Conservation (phyloP, 1,140 invertebrate species). For the Plodia interpunctella region DNA sequence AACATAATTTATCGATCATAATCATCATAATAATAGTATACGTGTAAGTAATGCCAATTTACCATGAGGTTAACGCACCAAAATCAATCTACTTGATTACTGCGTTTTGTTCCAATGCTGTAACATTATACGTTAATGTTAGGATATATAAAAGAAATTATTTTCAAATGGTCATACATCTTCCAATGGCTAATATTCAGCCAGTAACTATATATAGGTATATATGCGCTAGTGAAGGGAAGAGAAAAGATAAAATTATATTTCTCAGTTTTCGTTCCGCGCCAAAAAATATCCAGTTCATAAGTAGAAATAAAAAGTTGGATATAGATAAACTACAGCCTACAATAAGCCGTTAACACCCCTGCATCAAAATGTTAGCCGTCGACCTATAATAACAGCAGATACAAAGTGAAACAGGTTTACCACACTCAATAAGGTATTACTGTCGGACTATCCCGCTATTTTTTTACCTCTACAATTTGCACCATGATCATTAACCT, state of each 20-base stretch:
- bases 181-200: too few relatives aligned
- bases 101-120: neutral
- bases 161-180: too few relatives aligned
- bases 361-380: neutral
- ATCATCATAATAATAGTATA: conserved; percentile 4
- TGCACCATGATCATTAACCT: conserved; percentile 5
- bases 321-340: too few relatives aligned
- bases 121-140: neutral
- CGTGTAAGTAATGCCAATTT: neutral
- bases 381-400: neutral
- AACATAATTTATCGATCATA: conserved; percentile 2
- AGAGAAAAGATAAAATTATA: too few relatives aligned
- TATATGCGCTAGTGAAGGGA: too few relatives aligned
- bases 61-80: neutral
- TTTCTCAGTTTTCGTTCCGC: too few relatives aligned
- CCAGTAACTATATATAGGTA: too few relatives aligned
- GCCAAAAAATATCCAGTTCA: too few relatives aligned
- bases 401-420: neutral
- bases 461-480: neutral
- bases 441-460: neutral
- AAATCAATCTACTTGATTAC: neutral
- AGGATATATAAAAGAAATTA: too few relatives aligned
- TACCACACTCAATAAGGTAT: neutral
- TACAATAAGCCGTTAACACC: too few relatives aligned
- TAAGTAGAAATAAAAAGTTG: neutral